Conservation (phyloP, 2,888 invertebrate species). For the Bedellia somnulentella region DNA sequence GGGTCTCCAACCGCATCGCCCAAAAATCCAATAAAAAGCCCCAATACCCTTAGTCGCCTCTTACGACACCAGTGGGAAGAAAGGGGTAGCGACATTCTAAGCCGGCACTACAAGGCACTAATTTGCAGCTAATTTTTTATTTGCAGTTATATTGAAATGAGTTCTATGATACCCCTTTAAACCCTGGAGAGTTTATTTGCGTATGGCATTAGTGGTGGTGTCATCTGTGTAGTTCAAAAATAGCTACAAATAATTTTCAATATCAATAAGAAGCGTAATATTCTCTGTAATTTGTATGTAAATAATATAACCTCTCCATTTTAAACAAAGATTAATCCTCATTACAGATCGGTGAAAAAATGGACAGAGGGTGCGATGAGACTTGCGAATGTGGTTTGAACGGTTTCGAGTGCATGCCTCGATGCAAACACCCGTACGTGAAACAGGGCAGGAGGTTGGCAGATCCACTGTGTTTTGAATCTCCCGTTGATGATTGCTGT, state of each 20-base stretch:
- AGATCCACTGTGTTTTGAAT: conserved; percentile 74
- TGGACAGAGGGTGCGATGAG: conserved; percentile 76
- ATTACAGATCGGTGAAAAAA: conserved; percentile 66
- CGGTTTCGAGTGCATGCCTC: conserved; percentile 74
- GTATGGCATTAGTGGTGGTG: conserved; percentile 32
- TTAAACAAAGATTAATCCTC: too few species aligned
- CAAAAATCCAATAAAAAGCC: too few species aligned
- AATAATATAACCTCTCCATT: conserved; percentile 1
- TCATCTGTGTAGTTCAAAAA: conserved; percentile 49
- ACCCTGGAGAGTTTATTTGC: conserved; percentile 10
- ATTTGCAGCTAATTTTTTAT: too few species aligned
- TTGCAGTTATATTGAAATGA: too few species aligned
- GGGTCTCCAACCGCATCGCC: too few species aligned
- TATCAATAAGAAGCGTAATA: not conserved
- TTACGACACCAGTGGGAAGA: too few species aligned
- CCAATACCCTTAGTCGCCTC: too few species aligned
- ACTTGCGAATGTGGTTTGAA: conserved; percentile 69
- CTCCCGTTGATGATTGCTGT: conserved; percentile 69
- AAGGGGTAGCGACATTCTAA: too few species aligned
- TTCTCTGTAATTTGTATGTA: conserved; percentile 1
- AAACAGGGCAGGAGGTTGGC: conserved; percentile 66
- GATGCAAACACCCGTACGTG: conserved; percentile 71
- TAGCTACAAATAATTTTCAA: conserved; percentile 50
- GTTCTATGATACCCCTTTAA: too few species aligned
- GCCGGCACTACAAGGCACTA: too few species aligned